Percentiles rank a stretch among this genome's conserved stretches.
phyloP scores from a whole-genome alignment of 2,888 invertebrate genomes.

The Meghimatium bilineatum region DNA sequence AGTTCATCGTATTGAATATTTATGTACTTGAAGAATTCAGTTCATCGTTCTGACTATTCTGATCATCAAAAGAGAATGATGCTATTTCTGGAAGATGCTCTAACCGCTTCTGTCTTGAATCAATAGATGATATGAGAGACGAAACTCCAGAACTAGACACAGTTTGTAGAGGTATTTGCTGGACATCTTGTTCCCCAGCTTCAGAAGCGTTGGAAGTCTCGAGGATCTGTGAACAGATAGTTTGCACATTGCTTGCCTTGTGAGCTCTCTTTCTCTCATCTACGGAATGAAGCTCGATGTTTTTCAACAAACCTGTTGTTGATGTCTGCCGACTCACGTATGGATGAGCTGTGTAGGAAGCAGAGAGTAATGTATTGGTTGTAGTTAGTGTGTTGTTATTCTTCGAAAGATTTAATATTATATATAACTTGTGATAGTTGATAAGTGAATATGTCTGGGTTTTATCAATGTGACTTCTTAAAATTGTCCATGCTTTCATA shows the following conservation, averaged over 20 bases:
- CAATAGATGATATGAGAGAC: background rate
- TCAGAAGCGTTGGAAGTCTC: background rate
- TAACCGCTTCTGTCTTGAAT: background rate
- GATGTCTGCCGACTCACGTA: slow-evolving; percentile 18
- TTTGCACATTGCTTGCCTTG: background rate
- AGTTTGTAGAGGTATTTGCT: background rate
- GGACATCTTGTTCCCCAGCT: background rate
- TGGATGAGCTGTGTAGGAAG: background rate
- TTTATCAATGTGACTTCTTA: no score
- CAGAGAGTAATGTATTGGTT: background rate
- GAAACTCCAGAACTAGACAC: background rate
- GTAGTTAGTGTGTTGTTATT: no score
- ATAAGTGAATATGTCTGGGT: no score
- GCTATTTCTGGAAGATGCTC: slow-evolving; percentile 16
- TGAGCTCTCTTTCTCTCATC: slow-evolving; percentile 2
- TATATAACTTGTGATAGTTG: no score
- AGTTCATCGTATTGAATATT: no score
- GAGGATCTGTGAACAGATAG: background rate
- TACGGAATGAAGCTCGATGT: slow-evolving; percentile 9
- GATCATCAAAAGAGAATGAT: background rate
- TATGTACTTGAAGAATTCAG: background rate
- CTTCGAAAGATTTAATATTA: no score
- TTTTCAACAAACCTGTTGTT: slow-evolving; percentile 1
- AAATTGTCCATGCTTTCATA: no score
- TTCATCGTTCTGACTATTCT: slow-evolving; percentile 3